phyloP scores from a whole-genome alignment of 2,113 vertebrate species.

The Speoplatyrhinus poulsoni region DNA sequence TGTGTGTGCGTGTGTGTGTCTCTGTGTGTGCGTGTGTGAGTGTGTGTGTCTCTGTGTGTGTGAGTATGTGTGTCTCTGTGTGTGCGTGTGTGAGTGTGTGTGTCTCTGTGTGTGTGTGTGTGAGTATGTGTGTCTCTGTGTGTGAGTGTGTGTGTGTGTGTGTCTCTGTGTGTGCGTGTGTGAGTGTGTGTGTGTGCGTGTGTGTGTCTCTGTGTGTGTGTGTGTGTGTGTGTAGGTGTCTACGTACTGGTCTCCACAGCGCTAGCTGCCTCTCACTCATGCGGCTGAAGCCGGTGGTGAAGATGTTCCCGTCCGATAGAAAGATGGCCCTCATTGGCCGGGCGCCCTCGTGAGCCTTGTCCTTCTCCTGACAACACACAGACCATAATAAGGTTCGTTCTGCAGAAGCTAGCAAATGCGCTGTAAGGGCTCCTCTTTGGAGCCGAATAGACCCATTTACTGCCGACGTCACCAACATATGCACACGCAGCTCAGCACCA shows the following conservation, averaged over 20 bases:
- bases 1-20: neutral
- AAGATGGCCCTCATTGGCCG: conserved; percentile 97
- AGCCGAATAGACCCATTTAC: no score
- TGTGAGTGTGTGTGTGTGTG: conserved; percentile 14
- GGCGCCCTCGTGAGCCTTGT: conserved; percentile 94
- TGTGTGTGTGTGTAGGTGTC: neutral
- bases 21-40: conserved; percentile 1
- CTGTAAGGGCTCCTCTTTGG: no score
- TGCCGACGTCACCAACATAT: no score
- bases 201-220: neutral
- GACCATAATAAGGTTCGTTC: neutral
- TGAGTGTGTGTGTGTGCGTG: no score
- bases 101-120: neutral
- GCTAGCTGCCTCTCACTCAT: conserved; percentile 98
- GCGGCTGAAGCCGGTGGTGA: conserved; percentile 97
- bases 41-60: neutral
- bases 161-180: no score
- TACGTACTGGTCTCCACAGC: conserved; percentile 90
- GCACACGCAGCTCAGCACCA: no score
- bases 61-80: conserved; percentile 17
- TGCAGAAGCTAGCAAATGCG: no score
- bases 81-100: conserved; percentile 8
- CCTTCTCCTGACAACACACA: conserved; percentile 86
- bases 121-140: neutral
- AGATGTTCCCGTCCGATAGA: conserved; percentile 90